These are phyloP conservation scores for Malaclemys terrapin DNA, from an alignment of 2,113 vertebrate species.

Conservation along the genomic window DNA sequence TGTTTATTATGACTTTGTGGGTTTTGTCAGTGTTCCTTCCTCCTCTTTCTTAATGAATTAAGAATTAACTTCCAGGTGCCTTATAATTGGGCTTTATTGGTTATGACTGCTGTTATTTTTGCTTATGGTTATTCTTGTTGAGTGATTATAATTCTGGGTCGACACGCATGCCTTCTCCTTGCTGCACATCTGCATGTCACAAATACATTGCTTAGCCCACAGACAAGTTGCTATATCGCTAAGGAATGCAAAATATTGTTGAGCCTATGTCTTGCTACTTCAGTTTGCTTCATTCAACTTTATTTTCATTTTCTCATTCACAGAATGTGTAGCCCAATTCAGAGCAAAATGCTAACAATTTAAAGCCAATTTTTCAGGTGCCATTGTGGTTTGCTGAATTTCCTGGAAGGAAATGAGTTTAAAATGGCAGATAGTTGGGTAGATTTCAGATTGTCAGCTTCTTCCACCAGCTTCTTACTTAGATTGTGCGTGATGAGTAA, in stretches of 20 bases:
- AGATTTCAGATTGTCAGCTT: slow-evolving; percentile 15
- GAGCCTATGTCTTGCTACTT: not conserved
- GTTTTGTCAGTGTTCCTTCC: not conserved
- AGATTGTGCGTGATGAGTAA: not conserved
- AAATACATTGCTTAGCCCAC: not conserved
- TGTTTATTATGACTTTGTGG: not conserved
- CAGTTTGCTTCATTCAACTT: not conserved
- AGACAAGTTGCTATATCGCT: not conserved
- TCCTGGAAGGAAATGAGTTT: slow-evolving; percentile 14
- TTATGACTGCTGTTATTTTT: not conserved
- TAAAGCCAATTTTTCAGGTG: slow-evolving; percentile 20
- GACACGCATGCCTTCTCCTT: not conserved
- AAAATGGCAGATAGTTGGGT: not conserved
- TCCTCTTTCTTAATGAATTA: not conserved
- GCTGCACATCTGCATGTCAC: not conserved
- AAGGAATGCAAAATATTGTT: not conserved
- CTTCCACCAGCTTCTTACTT: slow-evolving; percentile 13
- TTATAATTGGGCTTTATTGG: not conserved
- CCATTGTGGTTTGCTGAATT: slow-evolving; percentile 6
- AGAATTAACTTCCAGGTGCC: not conserved
- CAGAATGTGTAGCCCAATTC: not conserved
- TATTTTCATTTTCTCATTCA: not conserved
- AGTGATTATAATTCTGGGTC: not conserved
- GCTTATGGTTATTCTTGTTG: not conserved
- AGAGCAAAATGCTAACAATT: slow-evolving; percentile 24